These are phyloP conservation scores for Rhabdornis inornatus DNA, from an alignment of 2,113 vertebrate species.

Conservation along the genomic window DNA sequence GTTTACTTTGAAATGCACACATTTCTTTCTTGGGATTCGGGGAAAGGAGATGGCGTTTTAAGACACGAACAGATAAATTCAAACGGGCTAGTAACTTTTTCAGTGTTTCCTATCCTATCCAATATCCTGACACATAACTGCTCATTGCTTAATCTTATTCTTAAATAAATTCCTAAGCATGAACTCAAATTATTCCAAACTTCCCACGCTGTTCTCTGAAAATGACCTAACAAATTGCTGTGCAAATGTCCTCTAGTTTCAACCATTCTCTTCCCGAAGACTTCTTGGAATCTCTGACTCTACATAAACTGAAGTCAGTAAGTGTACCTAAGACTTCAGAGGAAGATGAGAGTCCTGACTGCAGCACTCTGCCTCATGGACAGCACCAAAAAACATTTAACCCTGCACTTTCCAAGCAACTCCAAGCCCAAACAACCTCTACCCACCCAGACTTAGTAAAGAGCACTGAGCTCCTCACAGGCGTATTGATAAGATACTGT, in stretches of 20 bases:
- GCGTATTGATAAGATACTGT: not conserved
- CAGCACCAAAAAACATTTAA: not conserved
- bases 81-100: not conserved
- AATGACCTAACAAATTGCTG: not conserved
- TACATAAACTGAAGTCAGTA: not conserved
- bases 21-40: not conserved
- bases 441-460: not conserved
- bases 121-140: not conserved
- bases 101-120: not conserved
- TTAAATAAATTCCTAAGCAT: not conserved
- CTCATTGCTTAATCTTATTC: not conserved
- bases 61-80: not conserved
- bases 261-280: not conserved
- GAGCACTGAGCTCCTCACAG: fast-evolving
- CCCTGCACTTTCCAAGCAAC: not conserved
- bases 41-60: not conserved
- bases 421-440: not conserved
- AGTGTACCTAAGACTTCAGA: not conserved
- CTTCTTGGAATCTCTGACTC: not conserved
- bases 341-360: not conserved
- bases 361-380: not conserved
- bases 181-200: not conserved
- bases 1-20: constrained; percentile 64
- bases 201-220: not conserved
- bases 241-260: not conserved